phyloP scores from a whole-genome alignment of 1,140 invertebrate species.

The Hyles euphorbiae region DNA sequence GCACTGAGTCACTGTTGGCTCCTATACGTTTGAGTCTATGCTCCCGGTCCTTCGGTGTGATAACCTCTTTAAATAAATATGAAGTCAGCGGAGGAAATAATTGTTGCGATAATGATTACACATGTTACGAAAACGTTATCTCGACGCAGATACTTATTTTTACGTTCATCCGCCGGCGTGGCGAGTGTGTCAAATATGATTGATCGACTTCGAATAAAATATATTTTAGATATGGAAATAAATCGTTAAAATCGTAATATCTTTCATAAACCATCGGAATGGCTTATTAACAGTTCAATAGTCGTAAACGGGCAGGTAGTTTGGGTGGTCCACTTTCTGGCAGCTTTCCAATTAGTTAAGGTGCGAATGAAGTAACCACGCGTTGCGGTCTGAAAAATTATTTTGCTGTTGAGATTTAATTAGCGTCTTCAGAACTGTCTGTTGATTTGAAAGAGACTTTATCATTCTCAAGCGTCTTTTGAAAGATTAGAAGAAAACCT shows the following conservation, averaged over 20 bases:
- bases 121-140: too few relatives aligned
- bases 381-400: slow-evolving; percentile 11
- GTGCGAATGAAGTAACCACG: slow-evolving; percentile 29
- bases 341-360: slow-evolving; percentile 34
- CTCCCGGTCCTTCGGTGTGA: too few relatives aligned
- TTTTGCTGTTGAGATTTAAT: neutral
- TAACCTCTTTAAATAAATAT: too few relatives aligned
- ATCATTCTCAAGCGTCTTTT: too few relatives aligned
- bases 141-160: too few relatives aligned
- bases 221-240: neutral
- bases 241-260: neutral
- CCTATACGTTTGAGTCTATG: too few relatives aligned
- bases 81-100: too few relatives aligned
- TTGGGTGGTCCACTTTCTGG: slow-evolving; percentile 33
- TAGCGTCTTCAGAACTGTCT: too few relatives aligned
- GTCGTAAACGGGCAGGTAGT: slow-evolving; percentile 31
- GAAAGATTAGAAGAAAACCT: too few relatives aligned
- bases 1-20: slow-evolving; percentile 2
- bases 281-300: slow-evolving; percentile 21
- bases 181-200: neutral
- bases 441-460: too few relatives aligned
- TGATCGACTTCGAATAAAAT: neutral
- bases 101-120: too few relatives aligned
- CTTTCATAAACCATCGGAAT: slow-evolving; percentile 6
- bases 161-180: too few relatives aligned